Percentiles rank a stretch among this genome's conserved stretches.
These are phyloP conservation scores for Trissolcus japonicus DNA, from an alignment of 2,888 invertebrate species.

Conservation along the genomic window DNA sequence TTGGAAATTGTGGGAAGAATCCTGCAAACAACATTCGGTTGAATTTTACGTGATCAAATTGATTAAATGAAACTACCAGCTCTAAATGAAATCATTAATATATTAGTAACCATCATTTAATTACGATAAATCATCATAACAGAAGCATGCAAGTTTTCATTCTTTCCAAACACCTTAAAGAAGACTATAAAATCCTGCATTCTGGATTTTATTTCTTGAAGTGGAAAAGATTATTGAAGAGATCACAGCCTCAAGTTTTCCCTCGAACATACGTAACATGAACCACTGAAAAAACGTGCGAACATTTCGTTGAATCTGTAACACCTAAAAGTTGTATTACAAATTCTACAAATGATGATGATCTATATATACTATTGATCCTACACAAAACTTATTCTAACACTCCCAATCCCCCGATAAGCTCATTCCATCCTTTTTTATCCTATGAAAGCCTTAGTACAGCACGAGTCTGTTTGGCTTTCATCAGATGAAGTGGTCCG, in stretches of 20 bases:
- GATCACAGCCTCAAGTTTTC: constrained; percentile 8
- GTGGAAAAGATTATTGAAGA: constrained; percentile 22
- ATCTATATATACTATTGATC: no score
- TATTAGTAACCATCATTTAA: constrained; percentile 33
- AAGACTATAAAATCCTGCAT: constrained; percentile 19
- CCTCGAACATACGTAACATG: constrained; percentile 5
- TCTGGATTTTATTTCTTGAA: constrained; percentile 23
- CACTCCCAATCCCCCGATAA: no score
- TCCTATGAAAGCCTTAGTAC: constrained; percentile 30
- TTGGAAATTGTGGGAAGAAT: constrained; percentile 22
- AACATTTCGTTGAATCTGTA: constrained; percentile 3
- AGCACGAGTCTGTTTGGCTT: constrained; percentile 10
- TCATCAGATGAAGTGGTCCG: constrained; percentile 27
- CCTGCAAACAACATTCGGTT: constrained; percentile 1
- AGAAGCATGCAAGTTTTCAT: constrained; percentile 28
- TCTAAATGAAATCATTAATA: constrained; percentile 8
- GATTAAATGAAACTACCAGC: no score
- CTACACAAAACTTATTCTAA: no score
- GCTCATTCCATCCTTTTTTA: constrained; percentile 12
- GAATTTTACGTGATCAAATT: no score
- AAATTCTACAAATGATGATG: background rate
- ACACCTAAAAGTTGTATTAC: constrained; percentile 1
- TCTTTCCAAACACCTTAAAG: constrained; percentile 6
- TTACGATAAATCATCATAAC: constrained; percentile 8
- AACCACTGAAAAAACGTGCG: background rate